phyloP scores from a whole-genome alignment of 2,888 invertebrate genomes.

The Beris chalybata region DNA sequence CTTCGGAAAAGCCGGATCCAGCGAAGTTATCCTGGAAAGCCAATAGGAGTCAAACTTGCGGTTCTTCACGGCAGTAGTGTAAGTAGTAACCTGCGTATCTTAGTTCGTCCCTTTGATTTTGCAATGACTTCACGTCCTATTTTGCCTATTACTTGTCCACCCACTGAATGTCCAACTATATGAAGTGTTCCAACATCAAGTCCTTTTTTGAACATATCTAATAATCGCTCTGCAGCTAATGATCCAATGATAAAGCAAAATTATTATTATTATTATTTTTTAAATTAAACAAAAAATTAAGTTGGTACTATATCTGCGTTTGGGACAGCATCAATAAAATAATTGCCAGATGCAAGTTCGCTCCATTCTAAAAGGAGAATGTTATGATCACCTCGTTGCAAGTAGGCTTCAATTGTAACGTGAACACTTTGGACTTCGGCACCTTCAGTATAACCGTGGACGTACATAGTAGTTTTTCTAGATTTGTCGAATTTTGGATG shows the following conservation, averaged over 20 bases:
- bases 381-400: slow-evolving; percentile 50
- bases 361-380: slow-evolving; percentile 53
- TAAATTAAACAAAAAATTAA: not conserved
- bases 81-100: slow-evolving; percentile 34
- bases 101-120: slow-evolving; percentile 35
- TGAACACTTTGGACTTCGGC: slow-evolving; percentile 63
- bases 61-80: too few relatives aligned
- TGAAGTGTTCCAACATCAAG: slow-evolving; percentile 38
- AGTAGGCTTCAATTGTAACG: slow-evolving; percentile 54
- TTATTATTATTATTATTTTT: not conserved
- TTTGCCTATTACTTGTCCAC: slow-evolving; percentile 40
- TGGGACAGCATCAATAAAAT: slow-evolving; percentile 52
- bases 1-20: slow-evolving; percentile 41
- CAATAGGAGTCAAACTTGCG: too few relatives aligned
- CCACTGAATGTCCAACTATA: slow-evolving; percentile 42
- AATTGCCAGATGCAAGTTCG: slow-evolving; percentile 54
- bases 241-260: slow-evolving; percentile 43
- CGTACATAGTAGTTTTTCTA: slow-evolving; percentile 59
- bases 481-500: slow-evolving; percentile 22
- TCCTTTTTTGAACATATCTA: slow-evolving; percentile 41
- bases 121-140: slow-evolving; percentile 38
- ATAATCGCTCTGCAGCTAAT: slow-evolving; percentile 46
- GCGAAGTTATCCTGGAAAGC: slow-evolving; percentile 36
- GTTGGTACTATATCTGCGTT: slow-evolving; percentile 49
- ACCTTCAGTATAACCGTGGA: slow-evolving; percentile 64